A percentile compares a stretch with the other conserved stretches of the same genome.
Conservation (phyloP, 2,888 invertebrate species). For the Formica aserva region DNA sequence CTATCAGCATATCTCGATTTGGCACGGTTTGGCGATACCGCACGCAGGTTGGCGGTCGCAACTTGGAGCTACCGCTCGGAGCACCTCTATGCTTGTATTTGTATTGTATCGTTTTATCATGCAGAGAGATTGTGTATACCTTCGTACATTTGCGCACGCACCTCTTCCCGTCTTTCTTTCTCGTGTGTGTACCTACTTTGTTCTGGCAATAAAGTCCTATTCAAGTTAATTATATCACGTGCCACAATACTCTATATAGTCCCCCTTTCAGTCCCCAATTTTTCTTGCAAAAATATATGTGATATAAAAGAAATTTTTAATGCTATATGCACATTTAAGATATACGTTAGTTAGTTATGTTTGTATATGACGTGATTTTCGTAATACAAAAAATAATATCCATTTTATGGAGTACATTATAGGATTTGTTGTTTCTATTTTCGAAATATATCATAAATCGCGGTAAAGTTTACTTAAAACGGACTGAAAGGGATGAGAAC, state of each 20-base stretch:
- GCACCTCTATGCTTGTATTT: constrained; percentile 31
- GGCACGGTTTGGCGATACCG: constrained; percentile 27
- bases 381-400: not conserved
- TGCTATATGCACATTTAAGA: not conserved
- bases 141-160: constrained; percentile 45
- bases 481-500: not conserved
- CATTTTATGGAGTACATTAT: not conserved
- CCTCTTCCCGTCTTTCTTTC: constrained; percentile 45
- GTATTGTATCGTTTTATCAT: constrained; percentile 23
- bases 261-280: constrained; percentile 5
- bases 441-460: not conserved
- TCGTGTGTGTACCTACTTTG: constrained; percentile 53
- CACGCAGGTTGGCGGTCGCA: constrained; percentile 23
- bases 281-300: no score
- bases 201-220: constrained; percentile 58
- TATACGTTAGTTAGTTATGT: not conserved
- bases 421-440: not conserved
- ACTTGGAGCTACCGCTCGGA: not conserved
- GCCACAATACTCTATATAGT: not conserved
- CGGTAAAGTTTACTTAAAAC: not conserved
- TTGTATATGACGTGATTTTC: not conserved
- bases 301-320: not conserved
- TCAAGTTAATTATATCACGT: constrained; percentile 48
- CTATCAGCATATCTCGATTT: constrained; percentile 46
- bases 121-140: constrained; percentile 49